Conservation (phyloP, 2,113 vertebrate genomes). For the Phalacrocorax brasilianus region DNA sequence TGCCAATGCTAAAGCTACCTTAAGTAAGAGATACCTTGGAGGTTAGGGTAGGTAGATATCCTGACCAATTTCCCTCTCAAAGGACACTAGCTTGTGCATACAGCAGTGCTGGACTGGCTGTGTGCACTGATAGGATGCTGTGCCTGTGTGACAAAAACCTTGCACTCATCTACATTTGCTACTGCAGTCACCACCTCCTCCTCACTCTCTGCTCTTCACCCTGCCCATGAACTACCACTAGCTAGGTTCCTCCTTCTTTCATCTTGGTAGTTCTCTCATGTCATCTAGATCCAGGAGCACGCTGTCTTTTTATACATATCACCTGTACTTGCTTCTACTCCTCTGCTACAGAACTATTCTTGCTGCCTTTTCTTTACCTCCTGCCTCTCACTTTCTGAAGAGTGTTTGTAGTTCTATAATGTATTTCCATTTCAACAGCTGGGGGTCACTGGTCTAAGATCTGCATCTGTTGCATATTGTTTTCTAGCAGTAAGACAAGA, state of each 20-base stretch:
- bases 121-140: background rate
- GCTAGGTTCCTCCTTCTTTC: background rate
- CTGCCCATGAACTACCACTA: background rate
- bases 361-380: background rate
- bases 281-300: background rate
- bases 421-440: background rate
- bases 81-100: background rate
- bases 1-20: background rate
- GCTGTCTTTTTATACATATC: background rate
- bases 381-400: background rate
- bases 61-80: background rate
- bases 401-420: background rate
- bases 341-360: background rate
- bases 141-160: background rate
- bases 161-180: background rate
- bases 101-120: background rate
- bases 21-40: background rate
- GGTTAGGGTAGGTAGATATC: background rate
- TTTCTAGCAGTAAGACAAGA: background rate
- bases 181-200: background rate
- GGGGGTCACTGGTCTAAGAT: background rate
- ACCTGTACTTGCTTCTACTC: background rate
- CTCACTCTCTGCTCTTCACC: background rate
- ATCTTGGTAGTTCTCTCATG: background rate
- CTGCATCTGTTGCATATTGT: background rate